A percentile compares a stretch with the other conserved stretches of the same genome.
These are phyloP conservation scores for Eristalinus aeneus DNA, from an alignment of 2,888 invertebrate species.

Conservation along the genomic window DNA sequence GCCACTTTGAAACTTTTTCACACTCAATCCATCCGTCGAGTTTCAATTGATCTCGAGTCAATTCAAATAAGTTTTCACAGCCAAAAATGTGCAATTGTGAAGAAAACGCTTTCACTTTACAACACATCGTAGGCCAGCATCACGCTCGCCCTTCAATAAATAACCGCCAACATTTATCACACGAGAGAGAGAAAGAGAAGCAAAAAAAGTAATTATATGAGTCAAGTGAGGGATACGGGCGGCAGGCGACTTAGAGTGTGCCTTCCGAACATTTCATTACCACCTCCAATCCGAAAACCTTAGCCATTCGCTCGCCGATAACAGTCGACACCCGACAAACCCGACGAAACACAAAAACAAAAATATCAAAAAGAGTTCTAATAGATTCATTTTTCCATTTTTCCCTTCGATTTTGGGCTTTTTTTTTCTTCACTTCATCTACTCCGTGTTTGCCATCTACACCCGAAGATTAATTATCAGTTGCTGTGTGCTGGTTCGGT, in stretches of 20 bases:
- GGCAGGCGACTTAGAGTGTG: neutral
- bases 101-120: neutral
- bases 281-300: constrained; percentile 54
- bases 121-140: neutral
- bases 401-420: neutral
- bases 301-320: constrained; percentile 24
- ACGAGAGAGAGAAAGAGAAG: too few relatives aligned
- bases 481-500: constrained; percentile 47
- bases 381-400: constrained; percentile 27
- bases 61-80: too few relatives aligned
- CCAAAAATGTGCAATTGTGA: neutral
- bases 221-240: neutral
- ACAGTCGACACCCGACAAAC: constrained; percentile 2
- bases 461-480: constrained; percentile 58
- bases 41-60: too few relatives aligned
- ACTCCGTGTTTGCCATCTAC: constrained; percentile 9
- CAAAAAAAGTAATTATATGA: neutral
- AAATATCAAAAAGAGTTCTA: constrained; percentile 9
- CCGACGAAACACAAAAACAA: constrained; percentile 21
- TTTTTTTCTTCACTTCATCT: constrained; percentile 12
- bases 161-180: neutral
- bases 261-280: constrained; percentile 54
- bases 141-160: neutral
- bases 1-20: too few relatives aligned
- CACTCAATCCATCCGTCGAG: too few relatives aligned